phyloP scores from a whole-genome alignment of 1,140 invertebrate genomes.

The Telenomus remus region DNA sequence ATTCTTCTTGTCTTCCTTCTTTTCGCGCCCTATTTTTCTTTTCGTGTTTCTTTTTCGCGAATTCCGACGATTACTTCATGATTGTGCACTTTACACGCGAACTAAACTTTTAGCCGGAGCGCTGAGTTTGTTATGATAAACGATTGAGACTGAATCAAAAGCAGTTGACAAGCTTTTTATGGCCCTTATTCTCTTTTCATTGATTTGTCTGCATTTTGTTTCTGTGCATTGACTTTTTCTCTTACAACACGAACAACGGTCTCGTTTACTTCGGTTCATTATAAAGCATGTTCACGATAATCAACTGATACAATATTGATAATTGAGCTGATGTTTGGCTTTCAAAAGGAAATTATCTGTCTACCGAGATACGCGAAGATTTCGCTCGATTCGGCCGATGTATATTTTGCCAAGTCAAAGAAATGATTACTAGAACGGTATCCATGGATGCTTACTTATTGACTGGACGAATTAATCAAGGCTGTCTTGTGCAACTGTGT shows the following conservation, averaged over 20 bases:
- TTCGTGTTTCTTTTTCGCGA: constrained; percentile 6
- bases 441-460: constrained; percentile 5
- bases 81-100: constrained; percentile 8
- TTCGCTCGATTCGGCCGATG: too few relatives aligned
- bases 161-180: constrained; percentile 14
- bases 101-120: neutral
- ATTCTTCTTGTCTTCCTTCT: constrained; percentile 34
- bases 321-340: too few relatives aligned
- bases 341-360: too few relatives aligned
- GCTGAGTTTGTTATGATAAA: neutral
- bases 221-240: too few relatives aligned
- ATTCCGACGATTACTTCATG: constrained; percentile 6
- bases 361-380: too few relatives aligned
- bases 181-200: neutral
- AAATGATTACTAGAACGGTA: too few relatives aligned
- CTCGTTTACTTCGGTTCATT: too few relatives aligned
- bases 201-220: too few relatives aligned
- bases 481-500: constrained; percentile 37
- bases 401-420: too few relatives aligned
- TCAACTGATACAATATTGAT: too few relatives aligned
- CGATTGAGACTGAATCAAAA: constrained; percentile 8
- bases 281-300: too few relatives aligned
- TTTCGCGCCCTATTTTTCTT: constrained; percentile 17
- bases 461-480: constrained; percentile 26
- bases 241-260: too few relatives aligned